Base-by-base conservation (phyloP, 2,888 invertebrate species). In the Apamea sordens region DNA sequence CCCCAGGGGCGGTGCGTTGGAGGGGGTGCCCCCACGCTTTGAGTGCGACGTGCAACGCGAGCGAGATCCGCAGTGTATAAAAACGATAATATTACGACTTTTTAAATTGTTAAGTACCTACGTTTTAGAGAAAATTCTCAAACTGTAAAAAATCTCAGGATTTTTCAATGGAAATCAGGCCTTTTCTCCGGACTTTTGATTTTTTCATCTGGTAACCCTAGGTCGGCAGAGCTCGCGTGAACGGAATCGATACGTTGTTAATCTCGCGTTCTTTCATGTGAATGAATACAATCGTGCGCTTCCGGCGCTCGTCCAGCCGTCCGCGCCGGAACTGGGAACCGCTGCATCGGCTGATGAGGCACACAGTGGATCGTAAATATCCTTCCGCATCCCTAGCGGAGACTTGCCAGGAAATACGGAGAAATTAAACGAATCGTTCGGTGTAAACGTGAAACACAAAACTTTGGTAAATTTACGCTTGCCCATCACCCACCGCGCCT, bases 331-430 rank as follows among this genome's bases (percentile, higher is more conserved):
- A 73, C n/a, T 63, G 44, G 67, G 61, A 69, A 64, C 67, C 76
- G 77, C 83, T 80, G 85, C 80, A 87, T 82, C 85, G 82, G 82
- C 82, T 81, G 77, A 82, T 79, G 85, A 79, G 70, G 59, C 28
- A 50, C 53, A 18, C 32, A 63, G 59, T 65, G 69, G 61, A 56
- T 56, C 70, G 59, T 76, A 70, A 79, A 77, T 76, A 74, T 73
- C 24, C 47, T 32, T 32, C 36, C 28, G 21, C 68, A 24, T 53
- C 18, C 63, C 21, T 5, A 21, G 32, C 5, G 44, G 32, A 28
- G 4, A 4, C 47, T 36, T 56, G 68, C 53, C 63, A 75, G 75
- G 50, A 74, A 84, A 76, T 69, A 69, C 59, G 15, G 59, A 73
- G 44, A 79, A 78, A 78, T 61, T 41, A n/a, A 64, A 63, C 21